Evolutionary conservation across 35 echinoderm and acorn worm species (phyloP).

Genomic region (Diadema setosum): DNA sequence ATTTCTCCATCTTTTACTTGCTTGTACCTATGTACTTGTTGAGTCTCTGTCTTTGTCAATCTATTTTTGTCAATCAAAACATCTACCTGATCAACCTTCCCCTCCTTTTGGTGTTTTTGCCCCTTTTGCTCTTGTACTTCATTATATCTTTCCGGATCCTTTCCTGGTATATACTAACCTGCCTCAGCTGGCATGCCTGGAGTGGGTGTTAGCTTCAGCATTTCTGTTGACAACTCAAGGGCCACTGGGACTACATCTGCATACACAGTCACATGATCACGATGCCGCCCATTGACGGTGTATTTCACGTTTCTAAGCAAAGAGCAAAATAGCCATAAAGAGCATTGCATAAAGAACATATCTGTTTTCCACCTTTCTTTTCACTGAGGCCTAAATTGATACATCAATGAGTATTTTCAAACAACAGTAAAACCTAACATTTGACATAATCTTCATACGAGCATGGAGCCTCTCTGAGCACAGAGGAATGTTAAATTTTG

Average conservation of each 20-base stretch:
- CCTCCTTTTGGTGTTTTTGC: background rate
- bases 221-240: conserved; percentile 58
- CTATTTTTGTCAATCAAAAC: background rate
- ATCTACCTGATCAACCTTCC: background rate
- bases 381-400: no score
- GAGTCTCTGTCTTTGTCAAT: no score
- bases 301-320: conserved; percentile 85
- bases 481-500: no score
- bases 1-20: no score
- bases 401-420: no score
- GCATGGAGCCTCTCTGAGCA: no score
- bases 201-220: conserved; percentile 53
- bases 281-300: conserved; percentile 64
- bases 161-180: conserved; percentile 17
- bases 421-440: no score
- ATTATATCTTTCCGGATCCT: background rate
- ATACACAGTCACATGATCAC: conserved; percentile 86
- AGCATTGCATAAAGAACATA: no score
- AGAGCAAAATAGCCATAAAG: background rate
- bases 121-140: no score
- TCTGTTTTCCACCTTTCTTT: no score
- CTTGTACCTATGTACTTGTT: no score
- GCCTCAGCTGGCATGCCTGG: conserved; percentile 94
- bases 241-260: conserved; percentile 88
- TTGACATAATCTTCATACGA: no score